These are phyloP conservation scores for Lepeophtheirus nordmannii DNA, from an alignment of 2,888 invertebrate species.

Conservation along the genomic window DNA sequence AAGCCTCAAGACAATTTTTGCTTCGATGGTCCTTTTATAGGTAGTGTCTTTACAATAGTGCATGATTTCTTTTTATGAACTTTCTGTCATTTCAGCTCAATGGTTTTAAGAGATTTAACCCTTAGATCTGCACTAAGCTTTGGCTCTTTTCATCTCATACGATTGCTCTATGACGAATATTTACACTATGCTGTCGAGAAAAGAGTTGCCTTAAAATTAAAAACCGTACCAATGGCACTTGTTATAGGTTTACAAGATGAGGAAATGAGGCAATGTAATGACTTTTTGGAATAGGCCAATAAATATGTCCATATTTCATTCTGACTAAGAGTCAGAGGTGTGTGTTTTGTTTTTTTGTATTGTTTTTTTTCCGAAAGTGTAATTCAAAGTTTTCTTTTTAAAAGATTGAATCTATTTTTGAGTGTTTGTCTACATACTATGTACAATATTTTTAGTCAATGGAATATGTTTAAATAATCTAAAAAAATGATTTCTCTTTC, in stretches of 20 bases:
- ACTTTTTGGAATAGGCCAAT: neutral
- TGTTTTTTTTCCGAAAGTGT: too few relatives aligned
- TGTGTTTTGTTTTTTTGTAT: too few relatives aligned
- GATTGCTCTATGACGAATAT: slow-evolving; percentile 94
- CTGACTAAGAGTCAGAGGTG: too few relatives aligned
- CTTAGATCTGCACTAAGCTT: slow-evolving; percentile 91
- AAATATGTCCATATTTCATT: too few relatives aligned
- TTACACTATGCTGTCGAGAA: slow-evolving; percentile 97
- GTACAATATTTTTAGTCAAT: too few relatives aligned
- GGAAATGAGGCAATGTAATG: neutral
- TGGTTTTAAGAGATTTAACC: slow-evolving; percentile 93
- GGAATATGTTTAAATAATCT: too few relatives aligned
- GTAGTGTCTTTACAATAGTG: slow-evolving; percentile 34
- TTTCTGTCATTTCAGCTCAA: slow-evolving; percentile 50
- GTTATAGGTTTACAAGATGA: slow-evolving; percentile 1
- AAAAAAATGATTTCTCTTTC: too few relatives aligned
- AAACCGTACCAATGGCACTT: neutral
- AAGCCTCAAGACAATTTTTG: slow-evolving; percentile 76
- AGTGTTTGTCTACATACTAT: too few relatives aligned
- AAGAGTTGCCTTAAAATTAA: slow-evolving; percentile 56
- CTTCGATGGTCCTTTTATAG: slow-evolving; percentile 95
- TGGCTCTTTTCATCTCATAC: slow-evolving; percentile 94
- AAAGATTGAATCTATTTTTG: too few relatives aligned
- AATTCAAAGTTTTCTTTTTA: too few relatives aligned
- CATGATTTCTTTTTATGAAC: slow-evolving; percentile 8